phyloP scores from a whole-genome alignment of 2,113 vertebrate genomes.

The Zapus hudsonius region DNA sequence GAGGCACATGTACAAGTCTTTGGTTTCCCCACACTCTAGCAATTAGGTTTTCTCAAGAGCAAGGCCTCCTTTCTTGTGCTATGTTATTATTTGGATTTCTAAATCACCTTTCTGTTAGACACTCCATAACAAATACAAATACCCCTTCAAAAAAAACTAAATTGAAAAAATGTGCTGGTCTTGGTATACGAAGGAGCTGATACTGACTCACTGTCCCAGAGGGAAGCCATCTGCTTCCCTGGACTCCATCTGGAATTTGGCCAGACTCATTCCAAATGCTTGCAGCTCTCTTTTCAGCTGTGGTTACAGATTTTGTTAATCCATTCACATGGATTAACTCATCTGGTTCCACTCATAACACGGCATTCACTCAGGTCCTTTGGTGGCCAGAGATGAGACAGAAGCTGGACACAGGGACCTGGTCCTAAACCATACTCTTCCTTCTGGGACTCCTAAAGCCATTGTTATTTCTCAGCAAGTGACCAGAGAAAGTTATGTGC shows the following conservation, averaged over 20 bases:
- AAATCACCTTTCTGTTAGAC: conserved; percentile 53
- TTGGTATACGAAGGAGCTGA: conserved; percentile 17
- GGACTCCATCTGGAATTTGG: conserved; percentile 18
- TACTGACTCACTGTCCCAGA: conserved; percentile 65
- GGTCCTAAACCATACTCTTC: not conserved
- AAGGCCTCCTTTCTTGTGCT: not conserved
- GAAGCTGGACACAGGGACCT: not conserved
- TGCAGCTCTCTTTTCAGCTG: conserved; percentile 33
- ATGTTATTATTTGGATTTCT: conserved; percentile 42
- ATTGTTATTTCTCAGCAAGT: not conserved
- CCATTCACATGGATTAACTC: conserved; percentile 20
- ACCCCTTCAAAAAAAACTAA: conserved; percentile 26
- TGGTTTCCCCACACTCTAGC: not conserved
- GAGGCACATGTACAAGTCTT: not conserved
- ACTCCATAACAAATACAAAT: conserved; percentile 46
- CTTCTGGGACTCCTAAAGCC: not conserved
- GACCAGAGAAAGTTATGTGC: not conserved
- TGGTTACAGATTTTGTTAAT: conserved; percentile 8
- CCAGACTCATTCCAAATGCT: conserved; percentile 53
- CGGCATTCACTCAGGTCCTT: not conserved
- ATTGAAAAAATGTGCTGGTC: conserved; percentile 48
- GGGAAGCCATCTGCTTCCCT: conserved; percentile 66
- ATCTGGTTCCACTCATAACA: not conserved
- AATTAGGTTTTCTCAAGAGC: not conserved
- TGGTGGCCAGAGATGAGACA: not conserved